Evolutionary conservation across 2,797 vertebrate genomes (phyloP).

Genomic region (Anolis apletophallus): DNA sequence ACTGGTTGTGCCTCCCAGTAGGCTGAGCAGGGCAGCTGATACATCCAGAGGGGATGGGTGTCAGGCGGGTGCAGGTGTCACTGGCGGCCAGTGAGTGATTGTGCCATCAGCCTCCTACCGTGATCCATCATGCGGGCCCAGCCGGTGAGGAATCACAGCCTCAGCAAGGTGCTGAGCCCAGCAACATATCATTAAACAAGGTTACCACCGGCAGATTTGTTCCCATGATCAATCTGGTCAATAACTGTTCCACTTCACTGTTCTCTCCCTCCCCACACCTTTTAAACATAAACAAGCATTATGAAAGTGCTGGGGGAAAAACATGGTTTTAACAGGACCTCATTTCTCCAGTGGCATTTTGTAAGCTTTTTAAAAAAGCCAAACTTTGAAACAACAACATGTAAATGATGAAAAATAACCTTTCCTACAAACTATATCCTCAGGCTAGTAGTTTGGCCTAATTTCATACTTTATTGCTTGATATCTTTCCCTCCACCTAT

Average conservation of each 20-base stretch:
- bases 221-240: constrained; percentile 87
- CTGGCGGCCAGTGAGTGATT: constrained; percentile 91
- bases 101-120: constrained; percentile 92
- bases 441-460: constrained; percentile 62
- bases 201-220: constrained; percentile 88
- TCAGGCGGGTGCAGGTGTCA: constrained; percentile 90
- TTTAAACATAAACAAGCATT: constrained; percentile 75
- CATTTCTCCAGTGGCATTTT: constrained; percentile 62
- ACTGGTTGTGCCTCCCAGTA: constrained; percentile 81
- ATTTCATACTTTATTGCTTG: constrained; percentile 70
- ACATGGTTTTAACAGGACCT: constrained; percentile 63
- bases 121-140: constrained; percentile 94
- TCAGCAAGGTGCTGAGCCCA: constrained; percentile 86
- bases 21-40: constrained; percentile 81
- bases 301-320: constrained; percentile 62
- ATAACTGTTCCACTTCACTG: constrained; percentile 80
- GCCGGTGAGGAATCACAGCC: constrained; percentile 85
- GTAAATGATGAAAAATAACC: constrained; percentile 71
- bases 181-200: constrained; percentile 93
- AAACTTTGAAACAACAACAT: constrained; percentile 51
- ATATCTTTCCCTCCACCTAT: constrained; percentile 60
- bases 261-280: constrained; percentile 49
- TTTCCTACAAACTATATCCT: constrained; percentile 60
- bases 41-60: constrained; percentile 86
- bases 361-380: constrained; percentile 39